phyloP scores from a whole-genome alignment of 30 jellyfish, hydroid and myxozoan species.

The Rhopilema esculentum region DNA sequence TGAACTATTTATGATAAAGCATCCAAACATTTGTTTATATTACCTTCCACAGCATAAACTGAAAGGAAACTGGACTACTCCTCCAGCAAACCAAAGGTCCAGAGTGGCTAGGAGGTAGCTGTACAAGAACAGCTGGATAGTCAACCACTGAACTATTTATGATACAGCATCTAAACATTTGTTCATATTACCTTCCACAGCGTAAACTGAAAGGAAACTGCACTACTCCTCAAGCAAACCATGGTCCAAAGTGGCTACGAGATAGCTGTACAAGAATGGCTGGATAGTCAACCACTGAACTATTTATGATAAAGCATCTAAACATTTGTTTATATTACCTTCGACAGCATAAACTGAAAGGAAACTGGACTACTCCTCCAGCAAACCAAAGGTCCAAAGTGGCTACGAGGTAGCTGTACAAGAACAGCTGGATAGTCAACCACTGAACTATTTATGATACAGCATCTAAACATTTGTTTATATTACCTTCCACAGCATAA shows the following conservation, averaged over 20 bases:
- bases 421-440: conserved; percentile 26
- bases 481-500: conserved; percentile 53
- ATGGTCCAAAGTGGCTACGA: too few species aligned
- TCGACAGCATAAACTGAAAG: conserved; percentile 46
- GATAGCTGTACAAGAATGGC: too few species aligned
- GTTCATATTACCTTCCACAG: too few species aligned
- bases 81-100: conserved; percentile 78
- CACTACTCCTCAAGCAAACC: too few species aligned
- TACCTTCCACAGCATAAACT: conserved; percentile 50
- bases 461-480: not conserved
- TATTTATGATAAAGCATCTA: not conserved
- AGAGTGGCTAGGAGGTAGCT: conserved; percentile 42
- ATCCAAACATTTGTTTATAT: not conserved
- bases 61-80: conserved; percentile 64
- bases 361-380: conserved; percentile 72
- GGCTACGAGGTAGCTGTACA: conserved; percentile 26
- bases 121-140: not conserved
- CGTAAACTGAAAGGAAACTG: too few species aligned
- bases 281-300: too few species aligned
- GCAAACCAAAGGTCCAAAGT: conserved; percentile 68
- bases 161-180: too few species aligned
- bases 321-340: conserved; percentile 28
- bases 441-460: too few species aligned
- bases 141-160: too few species aligned
- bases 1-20: not conserved